Conservation (phyloP, 2,797 vertebrate species). For the Bryconaethiops microstoma region DNA sequence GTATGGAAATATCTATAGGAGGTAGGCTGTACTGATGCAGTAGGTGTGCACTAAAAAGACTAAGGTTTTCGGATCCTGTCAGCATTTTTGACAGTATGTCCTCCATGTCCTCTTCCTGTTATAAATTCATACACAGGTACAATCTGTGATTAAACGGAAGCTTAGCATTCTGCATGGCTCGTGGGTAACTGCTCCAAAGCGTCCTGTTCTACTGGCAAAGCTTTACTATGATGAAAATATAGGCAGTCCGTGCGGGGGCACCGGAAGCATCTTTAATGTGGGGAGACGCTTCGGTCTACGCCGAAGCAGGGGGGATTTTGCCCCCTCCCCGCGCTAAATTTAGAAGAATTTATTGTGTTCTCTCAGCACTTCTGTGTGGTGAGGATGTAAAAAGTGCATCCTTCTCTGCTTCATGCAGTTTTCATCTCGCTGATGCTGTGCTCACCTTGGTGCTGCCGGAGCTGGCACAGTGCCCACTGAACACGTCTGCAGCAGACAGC, state of each 20-base stretch:
- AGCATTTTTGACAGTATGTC: neutral
- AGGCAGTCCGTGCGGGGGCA: no score
- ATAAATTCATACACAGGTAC: neutral
- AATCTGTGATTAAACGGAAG: no score
- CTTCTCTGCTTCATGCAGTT: neutral
- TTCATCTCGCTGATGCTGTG: conserved; percentile 3
- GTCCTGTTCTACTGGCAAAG: no score
- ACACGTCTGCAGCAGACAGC: neutral
- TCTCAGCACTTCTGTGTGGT: neutral
- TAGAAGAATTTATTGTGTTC: neutral
- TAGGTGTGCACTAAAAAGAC: neutral
- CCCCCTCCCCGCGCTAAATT: no score
- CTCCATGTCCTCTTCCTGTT: neutral
- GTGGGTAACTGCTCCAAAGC: no score
- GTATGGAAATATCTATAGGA: neutral
- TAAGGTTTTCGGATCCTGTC: neutral
- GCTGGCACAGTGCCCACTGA: conserved; percentile 20
- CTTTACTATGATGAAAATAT: no score
- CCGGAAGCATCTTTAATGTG: no score
- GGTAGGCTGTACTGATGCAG: neutral
- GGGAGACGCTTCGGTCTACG: no score
- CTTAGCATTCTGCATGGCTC: no score
- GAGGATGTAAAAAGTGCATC: neutral
- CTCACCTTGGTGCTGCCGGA: conserved; percentile 6
- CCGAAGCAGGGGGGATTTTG: no score